phyloP scores from a whole-genome alignment of 2,113 vertebrate genomes.

The Pedetes capensis region DNA sequence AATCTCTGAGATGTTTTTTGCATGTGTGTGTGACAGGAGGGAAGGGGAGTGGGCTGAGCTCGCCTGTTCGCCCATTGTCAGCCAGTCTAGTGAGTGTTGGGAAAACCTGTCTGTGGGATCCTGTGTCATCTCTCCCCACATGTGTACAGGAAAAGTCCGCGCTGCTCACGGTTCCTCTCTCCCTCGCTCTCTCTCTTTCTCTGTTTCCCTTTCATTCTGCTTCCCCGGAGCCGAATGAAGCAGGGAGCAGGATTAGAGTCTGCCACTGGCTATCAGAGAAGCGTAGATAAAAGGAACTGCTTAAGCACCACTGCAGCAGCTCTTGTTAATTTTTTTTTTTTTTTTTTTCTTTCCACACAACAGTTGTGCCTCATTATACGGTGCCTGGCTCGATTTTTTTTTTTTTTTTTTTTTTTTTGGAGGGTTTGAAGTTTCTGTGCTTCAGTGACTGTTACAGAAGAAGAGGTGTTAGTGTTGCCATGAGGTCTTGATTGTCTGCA shows the following conservation, averaged over 20 bases:
- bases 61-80: constrained; percentile 82
- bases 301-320: constrained; percentile 72
- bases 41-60: constrained; percentile 76
- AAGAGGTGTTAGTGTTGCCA: constrained; percentile 68
- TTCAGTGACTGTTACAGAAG: constrained; percentile 71
- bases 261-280: constrained; percentile 75
- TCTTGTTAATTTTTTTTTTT: constrained; percentile 49
- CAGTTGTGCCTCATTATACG: constrained; percentile 81
- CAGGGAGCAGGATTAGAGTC: constrained; percentile 76
- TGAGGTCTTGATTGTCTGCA: constrained; percentile 69
- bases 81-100: constrained; percentile 76
- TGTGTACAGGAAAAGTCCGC: constrained; percentile 78
- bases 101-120: constrained; percentile 80
- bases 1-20: constrained; percentile 80
- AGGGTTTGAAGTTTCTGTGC: constrained; percentile 77
- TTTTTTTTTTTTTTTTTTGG: constrained; percentile 41
- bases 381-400: constrained; percentile 68
- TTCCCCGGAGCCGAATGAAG: constrained; percentile 75
- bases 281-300: constrained; percentile 76
- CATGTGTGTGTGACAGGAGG: constrained; percentile 83
- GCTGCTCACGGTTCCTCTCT: constrained; percentile 32
- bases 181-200: constrained; percentile 50
- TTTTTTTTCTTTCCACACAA: constrained; percentile 63
- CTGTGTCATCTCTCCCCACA: constrained; percentile 79
- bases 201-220: constrained; percentile 77